Evolutionary conservation across 1,140 invertebrate genomes (phyloP).

Genomic region (Adoxophyes honmai): DNA sequence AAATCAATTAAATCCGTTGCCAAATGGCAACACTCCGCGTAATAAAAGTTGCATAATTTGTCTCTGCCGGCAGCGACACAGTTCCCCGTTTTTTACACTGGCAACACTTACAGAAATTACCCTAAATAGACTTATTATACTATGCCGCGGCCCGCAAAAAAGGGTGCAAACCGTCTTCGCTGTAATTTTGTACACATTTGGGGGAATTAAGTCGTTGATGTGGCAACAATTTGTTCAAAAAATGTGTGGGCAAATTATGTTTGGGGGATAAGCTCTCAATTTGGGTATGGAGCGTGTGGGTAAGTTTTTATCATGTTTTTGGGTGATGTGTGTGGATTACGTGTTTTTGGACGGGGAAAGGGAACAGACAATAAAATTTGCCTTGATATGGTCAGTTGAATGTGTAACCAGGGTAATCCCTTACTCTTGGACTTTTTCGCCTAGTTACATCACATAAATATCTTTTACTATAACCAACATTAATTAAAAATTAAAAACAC

Average conservation of each 20-base stretch:
- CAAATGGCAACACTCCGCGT: neutral
- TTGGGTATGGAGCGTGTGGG: too few species aligned
- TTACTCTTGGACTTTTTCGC: too few species aligned
- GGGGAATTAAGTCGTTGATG: neutral
- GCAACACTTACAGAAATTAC: neutral
- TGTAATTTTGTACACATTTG: slow-evolving; percentile 1
- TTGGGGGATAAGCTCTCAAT: neutral
- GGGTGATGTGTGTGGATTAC: too few species aligned
- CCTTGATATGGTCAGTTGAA: too few species aligned
- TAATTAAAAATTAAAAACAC: too few species aligned
- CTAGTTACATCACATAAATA: too few species aligned
- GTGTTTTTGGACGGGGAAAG: too few species aligned
- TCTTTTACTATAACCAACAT: too few species aligned
- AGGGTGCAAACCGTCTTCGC: slow-evolving; percentile 4
- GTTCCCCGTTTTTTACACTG: neutral
- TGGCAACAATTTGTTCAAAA: neutral
- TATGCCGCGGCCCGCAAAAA: slow-evolving; percentile 1
- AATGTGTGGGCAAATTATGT: neutral
- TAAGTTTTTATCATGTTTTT: too few species aligned
- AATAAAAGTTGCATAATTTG: slow-evolving; percentile 9
- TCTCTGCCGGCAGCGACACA: neutral
- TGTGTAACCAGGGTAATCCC: too few species aligned
- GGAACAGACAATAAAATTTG: too few species aligned
- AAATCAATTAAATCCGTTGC: neutral
- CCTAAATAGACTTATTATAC: slow-evolving; percentile 7